Evolutionary conservation across 2,113 vertebrate species (phyloP).

Genomic region (Rhynchomys soricoides): DNA sequence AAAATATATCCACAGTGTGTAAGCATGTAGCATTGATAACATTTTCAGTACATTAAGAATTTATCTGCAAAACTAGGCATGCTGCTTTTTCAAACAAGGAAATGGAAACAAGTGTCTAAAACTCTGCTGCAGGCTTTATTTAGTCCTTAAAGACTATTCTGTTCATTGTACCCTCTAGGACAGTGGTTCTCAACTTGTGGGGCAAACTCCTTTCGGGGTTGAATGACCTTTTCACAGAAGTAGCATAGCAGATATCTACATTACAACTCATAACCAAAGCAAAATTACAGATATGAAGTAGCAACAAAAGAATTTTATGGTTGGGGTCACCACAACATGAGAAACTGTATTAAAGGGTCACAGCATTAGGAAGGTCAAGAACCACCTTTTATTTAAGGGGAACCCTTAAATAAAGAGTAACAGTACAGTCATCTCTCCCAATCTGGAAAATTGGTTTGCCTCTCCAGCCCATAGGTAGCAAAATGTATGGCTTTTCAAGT

Average conservation of each 20-base stretch:
- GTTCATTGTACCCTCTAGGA: neutral
- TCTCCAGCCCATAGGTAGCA: neutral
- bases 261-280: neutral
- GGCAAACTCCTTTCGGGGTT: neutral
- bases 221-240: no score
- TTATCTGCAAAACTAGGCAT: neutral
- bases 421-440: neutral
- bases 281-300: neutral
- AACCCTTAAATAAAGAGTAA: neutral
- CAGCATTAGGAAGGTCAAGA: no score
- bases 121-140: neutral
- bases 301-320: neutral
- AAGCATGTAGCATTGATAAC: neutral
- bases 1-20: neutral
- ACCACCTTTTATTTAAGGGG: neutral
- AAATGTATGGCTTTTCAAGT: neutral
- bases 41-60: neutral
- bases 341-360: neutral
- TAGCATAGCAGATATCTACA: neutral
- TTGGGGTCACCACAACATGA: neutral
- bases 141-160: constrained; percentile 29
- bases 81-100: neutral
- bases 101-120: neutral
- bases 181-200: neutral
- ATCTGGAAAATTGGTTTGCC: neutral